These are phyloP conservation scores for Mirza zaza DNA, from an alignment of 2,113 vertebrate species.

Conservation along the genomic window DNA sequence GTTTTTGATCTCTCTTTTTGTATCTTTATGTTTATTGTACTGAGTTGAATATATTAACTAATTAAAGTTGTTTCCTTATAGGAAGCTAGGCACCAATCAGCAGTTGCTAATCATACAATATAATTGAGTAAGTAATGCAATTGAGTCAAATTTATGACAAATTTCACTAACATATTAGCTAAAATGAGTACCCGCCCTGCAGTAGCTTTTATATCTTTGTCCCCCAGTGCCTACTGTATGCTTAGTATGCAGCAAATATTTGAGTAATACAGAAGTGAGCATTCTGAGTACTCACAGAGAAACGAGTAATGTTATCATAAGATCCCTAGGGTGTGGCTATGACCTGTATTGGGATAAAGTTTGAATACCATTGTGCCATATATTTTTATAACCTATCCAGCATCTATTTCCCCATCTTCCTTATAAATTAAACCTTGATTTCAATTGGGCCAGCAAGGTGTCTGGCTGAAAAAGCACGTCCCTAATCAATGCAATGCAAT, in stretches of 20 bases:
- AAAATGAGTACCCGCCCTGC: not conserved
- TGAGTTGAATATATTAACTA: not conserved
- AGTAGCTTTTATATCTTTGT: not conserved
- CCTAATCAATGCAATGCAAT: not conserved
- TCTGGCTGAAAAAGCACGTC: not conserved
- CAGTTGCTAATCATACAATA: not conserved
- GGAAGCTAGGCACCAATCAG: not conserved
- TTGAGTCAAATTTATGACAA: conserved; percentile 2
- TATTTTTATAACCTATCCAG: not conserved
- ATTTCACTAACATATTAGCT: not conserved
- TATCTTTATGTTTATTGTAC: not conserved
- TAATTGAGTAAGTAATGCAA: not conserved
- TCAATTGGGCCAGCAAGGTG: not conserved
- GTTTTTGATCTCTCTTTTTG: not conserved
- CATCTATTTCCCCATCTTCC: not conserved
- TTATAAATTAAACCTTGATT: not conserved
- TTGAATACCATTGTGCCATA: not conserved
- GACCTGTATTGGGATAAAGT: not conserved
- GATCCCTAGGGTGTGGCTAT: not conserved
- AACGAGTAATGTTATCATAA: not conserved
- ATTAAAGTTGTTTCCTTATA: not conserved
- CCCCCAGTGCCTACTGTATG: not conserved
- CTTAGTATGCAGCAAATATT: not conserved
- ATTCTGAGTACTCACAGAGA: not conserved
- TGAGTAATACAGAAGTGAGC: not conserved